Conservation (phyloP, 2,113 vertebrate genomes). For the Vidua macroura region DNA sequence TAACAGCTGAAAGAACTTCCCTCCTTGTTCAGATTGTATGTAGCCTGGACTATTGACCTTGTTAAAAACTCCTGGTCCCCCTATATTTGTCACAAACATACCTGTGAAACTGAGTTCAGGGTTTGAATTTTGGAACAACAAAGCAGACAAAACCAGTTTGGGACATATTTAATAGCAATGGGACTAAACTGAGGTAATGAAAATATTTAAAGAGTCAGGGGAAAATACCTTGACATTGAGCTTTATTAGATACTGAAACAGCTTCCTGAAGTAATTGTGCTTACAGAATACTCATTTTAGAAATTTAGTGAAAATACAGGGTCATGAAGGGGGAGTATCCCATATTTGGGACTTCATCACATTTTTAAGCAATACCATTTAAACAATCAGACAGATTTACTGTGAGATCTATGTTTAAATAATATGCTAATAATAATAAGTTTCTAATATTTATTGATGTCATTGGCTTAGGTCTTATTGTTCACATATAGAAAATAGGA, state of each 20-base stretch:
- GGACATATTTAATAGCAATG: not conserved
- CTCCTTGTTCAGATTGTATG: not conserved
- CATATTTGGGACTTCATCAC: not conserved
- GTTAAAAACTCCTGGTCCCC: not conserved
- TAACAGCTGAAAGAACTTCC: not conserved
- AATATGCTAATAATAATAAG: not conserved
- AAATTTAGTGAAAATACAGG: not conserved
- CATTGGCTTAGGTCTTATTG: not conserved
- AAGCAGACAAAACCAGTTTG: not conserved
- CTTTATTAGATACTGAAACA: conserved; percentile 53
- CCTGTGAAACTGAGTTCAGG: not conserved
- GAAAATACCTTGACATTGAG: conserved; percentile 19
- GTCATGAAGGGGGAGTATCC: not conserved
- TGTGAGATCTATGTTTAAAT: not conserved
- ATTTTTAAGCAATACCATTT: not conserved
- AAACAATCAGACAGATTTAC: not conserved
- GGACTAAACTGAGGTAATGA: conserved; percentile 37
- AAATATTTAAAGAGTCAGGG: not conserved
- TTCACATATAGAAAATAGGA: not conserved
- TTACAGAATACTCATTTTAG: not conserved
- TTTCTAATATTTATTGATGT: not conserved
- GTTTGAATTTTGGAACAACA: conserved; percentile 23
- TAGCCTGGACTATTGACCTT: not conserved
- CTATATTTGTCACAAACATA: not conserved
- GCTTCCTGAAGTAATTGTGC: conserved; percentile 20